phyloP scores from a whole-genome alignment of 2,888 invertebrate species.

The Oxycera nigricornis region DNA sequence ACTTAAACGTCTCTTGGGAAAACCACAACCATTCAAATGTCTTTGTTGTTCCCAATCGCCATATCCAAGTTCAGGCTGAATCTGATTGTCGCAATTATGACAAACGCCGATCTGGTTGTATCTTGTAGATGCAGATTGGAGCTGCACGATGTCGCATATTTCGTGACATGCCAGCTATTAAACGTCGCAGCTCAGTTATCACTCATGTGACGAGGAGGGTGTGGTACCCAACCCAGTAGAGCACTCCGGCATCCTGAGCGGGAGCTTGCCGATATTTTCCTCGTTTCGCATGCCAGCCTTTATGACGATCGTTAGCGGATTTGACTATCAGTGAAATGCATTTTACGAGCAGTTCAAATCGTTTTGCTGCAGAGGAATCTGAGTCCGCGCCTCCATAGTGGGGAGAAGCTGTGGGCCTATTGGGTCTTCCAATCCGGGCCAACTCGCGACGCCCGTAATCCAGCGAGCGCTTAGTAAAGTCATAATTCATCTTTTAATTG shows the following conservation, averaged over 20 bases:
- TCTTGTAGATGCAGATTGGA: conserved; percentile 4
- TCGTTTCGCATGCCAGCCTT: conserved; percentile 27
- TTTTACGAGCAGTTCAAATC: conserved; percentile 31
- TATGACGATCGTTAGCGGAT: conserved; percentile 32
- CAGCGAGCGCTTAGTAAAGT: conserved; percentile 6
- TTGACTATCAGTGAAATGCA: conserved; percentile 35
- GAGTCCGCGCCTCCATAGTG: not conserved
- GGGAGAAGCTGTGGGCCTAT: not conserved
- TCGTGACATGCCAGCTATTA: conserved; percentile 18
- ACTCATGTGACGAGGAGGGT: conserved; percentile 8
- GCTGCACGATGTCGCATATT: conserved; percentile 14
- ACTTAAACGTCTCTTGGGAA: too few species aligned
- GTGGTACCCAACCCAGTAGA: conserved; percentile 1
- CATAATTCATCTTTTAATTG: conserved; percentile 40
- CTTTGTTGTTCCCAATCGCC: too few species aligned
- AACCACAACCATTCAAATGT: too few species aligned
- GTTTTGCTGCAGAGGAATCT: not conserved
- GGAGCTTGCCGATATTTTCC: conserved; percentile 6
- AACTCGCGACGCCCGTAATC: conserved; percentile 17
- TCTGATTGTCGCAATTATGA: conserved; percentile 31
- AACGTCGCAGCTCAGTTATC: not conserved
- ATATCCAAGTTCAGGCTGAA: too few species aligned
- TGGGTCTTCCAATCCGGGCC: not conserved
- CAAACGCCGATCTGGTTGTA: conserved; percentile 34
- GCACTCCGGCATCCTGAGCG: not conserved